Evolutionary conservation across 1,140 invertebrate species (phyloP).

Genomic region (Thaumetopoea pityocampa): DNA sequence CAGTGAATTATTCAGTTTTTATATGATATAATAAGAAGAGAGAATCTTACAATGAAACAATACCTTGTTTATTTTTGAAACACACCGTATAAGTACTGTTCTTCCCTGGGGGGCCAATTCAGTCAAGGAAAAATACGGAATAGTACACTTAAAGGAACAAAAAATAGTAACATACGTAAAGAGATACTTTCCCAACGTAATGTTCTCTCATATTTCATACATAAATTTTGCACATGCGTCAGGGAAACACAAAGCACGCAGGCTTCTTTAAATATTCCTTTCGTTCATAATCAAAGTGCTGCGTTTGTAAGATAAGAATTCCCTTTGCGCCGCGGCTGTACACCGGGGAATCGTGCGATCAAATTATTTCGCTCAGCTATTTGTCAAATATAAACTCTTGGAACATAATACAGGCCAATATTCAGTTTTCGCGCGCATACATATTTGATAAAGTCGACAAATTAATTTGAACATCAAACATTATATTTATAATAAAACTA

Average conservation of each 20-base stretch:
- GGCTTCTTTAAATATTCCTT: slow-evolving; percentile 70
- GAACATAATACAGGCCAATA: slow-evolving; percentile 1
- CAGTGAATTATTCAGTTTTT: too few relatives aligned
- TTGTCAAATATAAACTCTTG: slow-evolving; percentile 57
- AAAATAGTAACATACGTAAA: slow-evolving; percentile 26
- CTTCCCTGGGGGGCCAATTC: too few relatives aligned
- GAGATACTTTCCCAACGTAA: slow-evolving; percentile 28
- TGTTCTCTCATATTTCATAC: slow-evolving; percentile 43
- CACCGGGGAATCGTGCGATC: slow-evolving; percentile 41
- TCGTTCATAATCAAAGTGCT: slow-evolving; percentile 70
- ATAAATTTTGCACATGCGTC: slow-evolving; percentile 59
- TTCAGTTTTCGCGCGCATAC: neutral
- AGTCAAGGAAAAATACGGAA: slow-evolving; percentile 6
- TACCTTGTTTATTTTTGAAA: too few relatives aligned
- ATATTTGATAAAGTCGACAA: too few relatives aligned
- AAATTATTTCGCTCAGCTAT: slow-evolving; percentile 64
- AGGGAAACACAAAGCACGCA: slow-evolving; percentile 52
- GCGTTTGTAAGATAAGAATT: slow-evolving; percentile 67
- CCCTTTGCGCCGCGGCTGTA: slow-evolving; percentile 42
- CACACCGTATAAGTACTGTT: too few relatives aligned
- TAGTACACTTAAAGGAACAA: slow-evolving; percentile 20
- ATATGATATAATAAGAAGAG: too few relatives aligned
- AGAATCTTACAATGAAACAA: too few relatives aligned
- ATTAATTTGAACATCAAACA: too few relatives aligned
- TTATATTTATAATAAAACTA: too few relatives aligned